These are phyloP conservation scores for Drosophila suboccidentalis DNA, from an alignment of 2,888 invertebrate genomes.

Conservation along the genomic window DNA sequence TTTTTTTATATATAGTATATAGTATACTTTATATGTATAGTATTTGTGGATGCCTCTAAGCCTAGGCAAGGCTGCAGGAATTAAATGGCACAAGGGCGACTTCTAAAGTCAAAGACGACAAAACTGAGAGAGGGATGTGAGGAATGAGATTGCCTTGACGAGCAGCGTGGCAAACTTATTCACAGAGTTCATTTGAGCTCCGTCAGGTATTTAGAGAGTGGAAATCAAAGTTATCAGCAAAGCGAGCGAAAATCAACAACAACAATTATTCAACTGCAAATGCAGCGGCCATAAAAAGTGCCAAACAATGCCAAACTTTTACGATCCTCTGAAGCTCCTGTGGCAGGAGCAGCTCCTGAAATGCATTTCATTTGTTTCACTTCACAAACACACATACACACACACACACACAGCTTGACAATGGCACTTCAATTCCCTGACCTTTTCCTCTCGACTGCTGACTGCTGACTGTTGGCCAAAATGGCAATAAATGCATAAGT, in stretches of 20 bases:
- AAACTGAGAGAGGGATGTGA: too few species aligned
- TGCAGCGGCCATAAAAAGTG: constrained; percentile 65
- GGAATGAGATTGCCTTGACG: too few species aligned
- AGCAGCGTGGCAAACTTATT: constrained; percentile 54
- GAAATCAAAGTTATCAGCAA: constrained; percentile 68
- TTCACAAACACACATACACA: constrained; percentile 18
- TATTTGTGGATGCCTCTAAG: constrained; percentile 54
- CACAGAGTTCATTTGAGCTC: constrained; percentile 61
- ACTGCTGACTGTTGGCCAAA: constrained; percentile 33
- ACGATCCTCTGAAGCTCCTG: constrained; percentile 55
- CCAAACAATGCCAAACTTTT: constrained; percentile 73
- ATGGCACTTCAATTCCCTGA: constrained; percentile 51
- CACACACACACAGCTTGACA: constrained; percentile 44
- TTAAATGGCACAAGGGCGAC: constrained; percentile 58
- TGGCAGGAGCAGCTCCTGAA: constrained; percentile 35
- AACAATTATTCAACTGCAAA: constrained; percentile 74
- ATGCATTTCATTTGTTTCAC: constrained; percentile 59
- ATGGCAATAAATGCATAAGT: constrained; percentile 78
- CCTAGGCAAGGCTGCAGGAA: constrained; percentile 61
- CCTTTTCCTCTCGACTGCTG: constrained; percentile 18
- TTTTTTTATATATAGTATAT: constrained; percentile 31
- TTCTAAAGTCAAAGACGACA: constrained; percentile 64
- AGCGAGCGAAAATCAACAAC: constrained; percentile 59
- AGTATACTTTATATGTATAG: constrained; percentile 22
- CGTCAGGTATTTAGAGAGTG: neutral